These are phyloP conservation scores for Vireo griseus DNA, from an alignment of 2,797 vertebrate species.

Conservation along the genomic window DNA sequence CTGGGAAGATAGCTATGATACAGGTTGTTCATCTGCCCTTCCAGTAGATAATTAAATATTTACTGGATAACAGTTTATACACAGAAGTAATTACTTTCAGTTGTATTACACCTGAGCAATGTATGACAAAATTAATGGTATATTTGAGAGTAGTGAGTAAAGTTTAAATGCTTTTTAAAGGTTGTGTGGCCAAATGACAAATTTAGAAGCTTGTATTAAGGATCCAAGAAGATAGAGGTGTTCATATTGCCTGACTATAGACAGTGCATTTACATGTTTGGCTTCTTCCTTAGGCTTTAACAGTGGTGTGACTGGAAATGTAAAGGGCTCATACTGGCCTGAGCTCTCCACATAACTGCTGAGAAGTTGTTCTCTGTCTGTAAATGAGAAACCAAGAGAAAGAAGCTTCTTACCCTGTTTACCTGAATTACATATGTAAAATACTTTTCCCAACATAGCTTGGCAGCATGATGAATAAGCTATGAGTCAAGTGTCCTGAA, in stretches of 20 bases:
- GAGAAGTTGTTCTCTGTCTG: background rate
- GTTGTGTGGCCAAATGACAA: background rate
- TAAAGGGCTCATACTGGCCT: background rate
- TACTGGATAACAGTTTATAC: background rate
- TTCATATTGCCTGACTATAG: background rate
- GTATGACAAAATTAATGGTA: background rate
- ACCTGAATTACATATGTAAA: background rate
- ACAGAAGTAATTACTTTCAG: background rate
- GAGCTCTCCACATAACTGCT: background rate
- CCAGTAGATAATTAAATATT: background rate
- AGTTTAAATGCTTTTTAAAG: background rate
- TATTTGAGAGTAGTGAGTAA: background rate
- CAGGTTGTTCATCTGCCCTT: background rate
- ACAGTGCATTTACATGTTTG: background rate
- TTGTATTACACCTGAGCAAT: background rate
- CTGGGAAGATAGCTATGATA: background rate
- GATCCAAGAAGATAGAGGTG: background rate
- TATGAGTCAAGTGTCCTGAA: background rate
- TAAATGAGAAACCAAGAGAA: background rate
- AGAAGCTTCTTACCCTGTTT: background rate
- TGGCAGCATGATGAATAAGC: background rate
- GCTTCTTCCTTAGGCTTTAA: background rate
- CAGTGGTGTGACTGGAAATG: background rate
- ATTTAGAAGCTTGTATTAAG: background rate
- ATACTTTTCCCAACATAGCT: background rate